These are phyloP conservation scores for Podabrus alpinus DNA, from an alignment of 2,888 invertebrate species.

Conservation along the genomic window DNA sequence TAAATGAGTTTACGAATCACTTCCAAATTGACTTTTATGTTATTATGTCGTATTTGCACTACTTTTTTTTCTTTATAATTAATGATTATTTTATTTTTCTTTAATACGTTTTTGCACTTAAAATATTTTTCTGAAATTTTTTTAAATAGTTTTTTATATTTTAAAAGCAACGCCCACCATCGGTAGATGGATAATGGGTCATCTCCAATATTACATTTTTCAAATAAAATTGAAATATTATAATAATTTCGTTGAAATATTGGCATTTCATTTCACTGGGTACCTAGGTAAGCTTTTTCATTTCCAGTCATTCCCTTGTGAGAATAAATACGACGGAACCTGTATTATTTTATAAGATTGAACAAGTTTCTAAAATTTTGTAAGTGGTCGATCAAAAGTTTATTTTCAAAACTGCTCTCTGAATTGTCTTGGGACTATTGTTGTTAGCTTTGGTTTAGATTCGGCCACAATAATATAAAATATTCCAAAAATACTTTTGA, in stretches of 20 bases:
- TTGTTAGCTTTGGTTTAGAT: background rate
- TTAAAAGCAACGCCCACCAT: background rate
- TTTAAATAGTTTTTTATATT: background rate
- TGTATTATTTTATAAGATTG: background rate
- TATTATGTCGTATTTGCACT: background rate
- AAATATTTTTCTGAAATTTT: background rate
- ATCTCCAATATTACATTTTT: no score
- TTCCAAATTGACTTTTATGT: conserved; percentile 31
- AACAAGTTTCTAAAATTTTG: background rate
- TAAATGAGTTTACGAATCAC: conserved; percentile 33
- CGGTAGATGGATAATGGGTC: background rate
- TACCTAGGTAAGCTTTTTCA: background rate
- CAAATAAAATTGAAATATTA: background rate
- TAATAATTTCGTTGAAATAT: background rate
- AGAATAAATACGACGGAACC: background rate
- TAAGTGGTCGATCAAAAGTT: background rate
- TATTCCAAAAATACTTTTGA: no score
- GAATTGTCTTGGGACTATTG: background rate
- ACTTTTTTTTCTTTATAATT: background rate
- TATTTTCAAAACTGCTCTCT: background rate
- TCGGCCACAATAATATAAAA: background rate
- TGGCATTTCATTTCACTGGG: background rate
- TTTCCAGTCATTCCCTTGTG: background rate
- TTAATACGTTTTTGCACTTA: conserved; percentile 5
- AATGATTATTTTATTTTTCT: background rate